Evolutionary conservation across 1,140 invertebrate species (phyloP).

Genomic region (Tribolium castaneum): DNA sequence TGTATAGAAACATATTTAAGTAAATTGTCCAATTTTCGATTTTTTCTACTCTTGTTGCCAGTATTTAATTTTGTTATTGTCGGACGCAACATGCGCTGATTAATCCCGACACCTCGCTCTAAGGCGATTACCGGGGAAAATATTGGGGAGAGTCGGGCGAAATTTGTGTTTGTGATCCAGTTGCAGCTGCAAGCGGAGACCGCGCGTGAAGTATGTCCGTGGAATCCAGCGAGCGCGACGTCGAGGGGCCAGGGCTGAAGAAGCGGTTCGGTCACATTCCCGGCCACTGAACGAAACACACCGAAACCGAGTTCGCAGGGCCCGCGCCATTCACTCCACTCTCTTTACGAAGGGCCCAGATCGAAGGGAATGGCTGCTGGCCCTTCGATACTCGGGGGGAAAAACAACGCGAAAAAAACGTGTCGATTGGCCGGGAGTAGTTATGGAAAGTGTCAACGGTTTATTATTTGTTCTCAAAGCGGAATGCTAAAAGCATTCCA

Average conservation of each 20-base stretch:
- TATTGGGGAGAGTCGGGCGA: slow-evolving; percentile 1
- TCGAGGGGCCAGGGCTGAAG: slow-evolving; percentile 49
- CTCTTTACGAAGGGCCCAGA: slow-evolving; percentile 33
- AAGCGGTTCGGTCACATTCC: slow-evolving; percentile 53
- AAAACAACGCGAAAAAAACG: slow-evolving; percentile 43
- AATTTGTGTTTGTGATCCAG: slow-evolving; percentile 28
- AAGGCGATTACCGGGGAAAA: slow-evolving; percentile 16
- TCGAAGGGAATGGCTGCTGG: slow-evolving; percentile 32
- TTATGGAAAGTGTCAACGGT: slow-evolving; percentile 51
- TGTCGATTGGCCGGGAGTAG: slow-evolving; percentile 50
- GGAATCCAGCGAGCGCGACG: slow-evolving; percentile 49
- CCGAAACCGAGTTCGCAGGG: slow-evolving; percentile 40
- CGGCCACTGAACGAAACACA: slow-evolving; percentile 47
- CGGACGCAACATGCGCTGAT: too few relatives aligned
- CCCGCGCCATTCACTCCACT: slow-evolving; percentile 30
- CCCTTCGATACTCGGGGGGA: neutral
- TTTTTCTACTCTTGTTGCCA: too few relatives aligned
- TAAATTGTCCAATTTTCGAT: too few relatives aligned
- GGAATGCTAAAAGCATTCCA: slow-evolving; percentile 57
- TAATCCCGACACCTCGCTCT: slow-evolving; percentile 52
- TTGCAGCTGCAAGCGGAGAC: slow-evolving; percentile 15
- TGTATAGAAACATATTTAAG: too few relatives aligned
- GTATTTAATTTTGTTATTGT: too few relatives aligned
- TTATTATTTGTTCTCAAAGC: slow-evolving; percentile 54
- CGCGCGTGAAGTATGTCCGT: slow-evolving; percentile 52